Evolutionary conservation across 1,140 invertebrate genomes (phyloP), one percentile per base, ranked within the genome.

Genomic region (Acyrthosiphon pisum): DNA sequence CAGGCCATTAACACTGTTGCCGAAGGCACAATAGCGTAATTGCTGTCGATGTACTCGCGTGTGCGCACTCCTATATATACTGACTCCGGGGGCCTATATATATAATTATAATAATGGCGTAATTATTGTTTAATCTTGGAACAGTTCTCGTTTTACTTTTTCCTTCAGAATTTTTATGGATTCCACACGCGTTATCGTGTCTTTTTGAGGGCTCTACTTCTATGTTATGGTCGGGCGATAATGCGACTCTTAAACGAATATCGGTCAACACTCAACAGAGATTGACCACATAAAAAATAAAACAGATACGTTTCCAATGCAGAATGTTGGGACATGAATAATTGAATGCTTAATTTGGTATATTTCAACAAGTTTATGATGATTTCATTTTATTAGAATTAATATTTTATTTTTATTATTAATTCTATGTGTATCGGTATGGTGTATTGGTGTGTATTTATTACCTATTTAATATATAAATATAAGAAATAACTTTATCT

Each of bases 251-350:
- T 86, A 44, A 23, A 35, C 30, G 18, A n/a, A 87, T 60, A 90
- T 90, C 89, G 89, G 89, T 90, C 89, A 90, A 90, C 22, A 41
- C 53, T 90, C 89, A 90, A 90, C 22, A 41, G 30, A 18, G 48
- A 23, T 37, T 35, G 35, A 53, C 30, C n/a, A n/a, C 22, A 53
- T 88, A 50, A 37, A 89, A 50, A 35, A 89, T 50, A 53, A 4
- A 60, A 30, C 30, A 11, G 11, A 68, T 30, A 30, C 30, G n/a
- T 68, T 68, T 14, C 60, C 30, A n/a, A 68, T 14, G 11, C 30
- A 30, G 48, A 50, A 20, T 50, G 11, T 68, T 68, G 30, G 9
- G 30, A 14, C 3, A n/a, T 68, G 11, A 60, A 30, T 14, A 60
- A 30, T 60, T 30, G 9, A 60, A 60, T 60, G 9, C 30, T 60